A percentile compares a stretch with the other conserved stretches of the same genome.
Conservation (phyloP, 1,140 invertebrate genomes). For the Eupeodes corollae region DNA sequence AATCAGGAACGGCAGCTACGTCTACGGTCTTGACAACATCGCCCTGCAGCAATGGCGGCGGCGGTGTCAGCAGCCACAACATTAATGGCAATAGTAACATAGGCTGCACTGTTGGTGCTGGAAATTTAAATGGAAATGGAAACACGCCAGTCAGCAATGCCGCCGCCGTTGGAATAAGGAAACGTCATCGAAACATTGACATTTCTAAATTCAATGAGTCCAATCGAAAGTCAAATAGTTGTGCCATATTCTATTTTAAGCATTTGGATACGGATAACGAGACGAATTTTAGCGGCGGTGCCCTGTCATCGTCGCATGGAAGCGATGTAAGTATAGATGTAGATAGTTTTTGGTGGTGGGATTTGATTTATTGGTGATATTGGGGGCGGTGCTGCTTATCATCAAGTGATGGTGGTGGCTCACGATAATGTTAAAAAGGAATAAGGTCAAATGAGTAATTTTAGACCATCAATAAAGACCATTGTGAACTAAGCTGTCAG, state of each 20-base stretch:
- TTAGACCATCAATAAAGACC: too few species aligned
- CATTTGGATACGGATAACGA: slow-evolving; percentile 76
- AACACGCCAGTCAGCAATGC: slow-evolving; percentile 4
- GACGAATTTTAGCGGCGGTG: slow-evolving; percentile 24
- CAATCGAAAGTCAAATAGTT: slow-evolving; percentile 65
- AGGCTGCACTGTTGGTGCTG: neutral
- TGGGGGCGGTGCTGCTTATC: neutral
- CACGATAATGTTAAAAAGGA: too few species aligned
- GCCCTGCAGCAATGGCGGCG: neutral
- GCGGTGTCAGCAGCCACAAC: neutral
- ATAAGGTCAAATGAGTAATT: too few species aligned
- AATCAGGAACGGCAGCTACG: slow-evolving; percentile 10
- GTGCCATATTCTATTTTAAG: slow-evolving; percentile 70
- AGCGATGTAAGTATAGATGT: slow-evolving; percentile 23
- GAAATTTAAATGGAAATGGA: neutral
- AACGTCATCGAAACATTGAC: slow-evolving; percentile 41
- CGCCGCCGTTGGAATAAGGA: too few species aligned
- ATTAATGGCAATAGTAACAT: neutral
- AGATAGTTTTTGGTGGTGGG: neutral
- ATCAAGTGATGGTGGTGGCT: neutral
- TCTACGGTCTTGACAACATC: neutral
- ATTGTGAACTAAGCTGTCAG: too few species aligned
- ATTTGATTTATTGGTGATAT: neutral
- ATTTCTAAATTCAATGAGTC: slow-evolving; percentile 51
- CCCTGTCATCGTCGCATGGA: slow-evolving; percentile 7